Evolutionary conservation across 2,888 invertebrate species (phyloP), one percentile per base, ranked within the genome.

Genomic region (Heteromyza rotundicornis): DNA sequence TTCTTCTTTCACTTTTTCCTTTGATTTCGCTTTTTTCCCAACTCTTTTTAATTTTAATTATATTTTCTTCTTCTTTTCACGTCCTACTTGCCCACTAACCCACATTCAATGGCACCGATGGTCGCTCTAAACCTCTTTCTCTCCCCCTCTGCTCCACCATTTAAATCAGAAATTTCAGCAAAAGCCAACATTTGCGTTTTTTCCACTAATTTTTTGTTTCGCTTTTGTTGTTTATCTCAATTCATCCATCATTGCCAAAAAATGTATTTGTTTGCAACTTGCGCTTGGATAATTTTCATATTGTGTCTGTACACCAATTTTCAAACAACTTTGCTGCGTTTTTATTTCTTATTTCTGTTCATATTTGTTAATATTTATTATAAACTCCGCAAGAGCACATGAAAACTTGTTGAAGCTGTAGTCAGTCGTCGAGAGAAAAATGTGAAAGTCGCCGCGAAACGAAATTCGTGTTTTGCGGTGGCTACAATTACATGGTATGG

Each of bases 361-460:
- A 22, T 12, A 23, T 44, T 23, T 56, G 12, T 2, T 10, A 12
- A n/a, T 17, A 20, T 17, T 14, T 54, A n/a, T n/a, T n/a, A n/a
- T n/a, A n/a, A n/a, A n/a, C n/a, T n/a, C n/a, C n/a, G n/a, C n/a
- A 55, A 36, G 40, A 17, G 40, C 17, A 55, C 5, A 2, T 3
- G 7, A 55, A 44, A 44, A 44, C 56, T 56, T 56, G 56, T 56
- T 50, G 3, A 40, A 51, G 55, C 27, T 22, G 40, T 40, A 7
- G 10, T 14, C 8, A 56, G 14, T n/a, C n/a, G n/a, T 5, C 17
- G 59, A 59, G 36, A 63, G 51, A 23, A 53, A 63, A 63, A 63
- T 63, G 63, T 63, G 63, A 63, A 63, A 63, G 63, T 63, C 60
- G 60, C 57, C 27, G 44, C 27, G 10, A 27, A 10, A 27, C 20